Evolutionary conservation across 2,113 vertebrate genomes (phyloP), one percentile per base, ranked within the genome.

Genomic region (Zosterops hypoxanthus): DNA sequence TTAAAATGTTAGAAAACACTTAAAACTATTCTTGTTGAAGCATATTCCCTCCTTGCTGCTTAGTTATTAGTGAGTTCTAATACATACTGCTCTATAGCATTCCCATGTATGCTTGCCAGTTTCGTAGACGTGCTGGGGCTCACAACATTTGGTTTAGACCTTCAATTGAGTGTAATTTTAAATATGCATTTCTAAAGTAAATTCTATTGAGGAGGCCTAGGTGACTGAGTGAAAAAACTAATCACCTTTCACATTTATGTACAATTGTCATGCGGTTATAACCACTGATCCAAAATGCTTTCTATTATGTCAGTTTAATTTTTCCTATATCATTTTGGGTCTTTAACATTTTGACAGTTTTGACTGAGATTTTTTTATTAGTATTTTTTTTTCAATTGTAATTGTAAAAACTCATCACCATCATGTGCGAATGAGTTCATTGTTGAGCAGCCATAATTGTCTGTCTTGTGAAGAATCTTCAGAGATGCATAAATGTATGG

Each of bases 151-250:
- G 8, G 14, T 87, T 93, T 50, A 65, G 57, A 69, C 23, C 28
- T 49, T 89, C 76, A 90, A 63, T 57, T 94, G 41, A 91, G 15
- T 86, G 41, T 79, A 44, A 73, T 71, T 96, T 94, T 29, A 53
- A 95, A 94, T 49, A 44, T 12, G 31, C 12, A 31, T 92, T 94
- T 93, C 89, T 77, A 88, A 95, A 94, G 56, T 69, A 80, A 90
- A 93, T 90, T 77, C n/a, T 25, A 47, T 68, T 94, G 93, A 94
- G 93, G 94, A 97, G 96, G 96, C 84, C 95, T 90, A 94, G 96
- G 97, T 97, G 97, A 97, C 97, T 97, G 97, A 96, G 96, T 97
- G 91, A 95, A 96, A 91, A 94, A 6, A 36, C 17, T 2, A 70
- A 92, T 92, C 95, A 94, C 94, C 61, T 93, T 94, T 93, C 86